phyloP scores from a whole-genome alignment of 2,113 vertebrate species.

The Pleuronectes platessa region DNA sequence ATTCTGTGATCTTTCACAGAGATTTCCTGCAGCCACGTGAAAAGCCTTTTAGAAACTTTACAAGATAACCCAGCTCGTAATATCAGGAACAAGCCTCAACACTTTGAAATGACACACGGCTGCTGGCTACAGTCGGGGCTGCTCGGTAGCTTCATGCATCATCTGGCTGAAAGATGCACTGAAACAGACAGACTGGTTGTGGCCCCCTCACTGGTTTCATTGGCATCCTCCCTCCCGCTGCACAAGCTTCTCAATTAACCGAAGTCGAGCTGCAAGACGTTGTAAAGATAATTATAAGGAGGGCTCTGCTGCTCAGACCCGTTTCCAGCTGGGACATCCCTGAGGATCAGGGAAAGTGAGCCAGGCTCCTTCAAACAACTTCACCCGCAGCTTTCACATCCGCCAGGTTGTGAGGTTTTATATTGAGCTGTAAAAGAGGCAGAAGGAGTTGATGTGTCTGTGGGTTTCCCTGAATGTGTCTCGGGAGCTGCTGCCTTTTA shows the following conservation, averaged over 20 bases:
- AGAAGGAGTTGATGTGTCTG: not conserved
- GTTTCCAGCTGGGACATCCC: not conserved
- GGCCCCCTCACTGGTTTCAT: constrained; percentile 31
- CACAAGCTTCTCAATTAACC: constrained; percentile 19
- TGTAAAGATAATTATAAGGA: constrained; percentile 12
- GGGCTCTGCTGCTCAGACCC: not conserved
- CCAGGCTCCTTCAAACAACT: no score
- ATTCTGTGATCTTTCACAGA: constrained; percentile 35
- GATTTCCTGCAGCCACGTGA: constrained; percentile 36
- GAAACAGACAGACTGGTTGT: constrained; percentile 22
- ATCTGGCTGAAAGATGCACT: constrained; percentile 73
- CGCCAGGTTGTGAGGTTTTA: not conserved
- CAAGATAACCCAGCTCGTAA: constrained; percentile 55
- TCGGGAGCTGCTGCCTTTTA: not conserved
- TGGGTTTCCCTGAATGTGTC: not conserved
- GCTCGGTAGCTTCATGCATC: constrained; percentile 16
- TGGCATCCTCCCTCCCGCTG: constrained; percentile 21
- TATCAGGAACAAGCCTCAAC: constrained; percentile 39
- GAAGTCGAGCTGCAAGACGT: not conserved
- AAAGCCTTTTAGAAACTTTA: constrained; percentile 42
- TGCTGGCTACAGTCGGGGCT: constrained; percentile 38
- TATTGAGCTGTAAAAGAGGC: not conserved
- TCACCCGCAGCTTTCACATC: not conserved
- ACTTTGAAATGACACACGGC: constrained; percentile 19
- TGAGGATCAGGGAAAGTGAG: constrained; percentile 33